Evolutionary conservation across 2,113 vertebrate genomes (phyloP).

Genomic region (Taurulus bubalis): DNA sequence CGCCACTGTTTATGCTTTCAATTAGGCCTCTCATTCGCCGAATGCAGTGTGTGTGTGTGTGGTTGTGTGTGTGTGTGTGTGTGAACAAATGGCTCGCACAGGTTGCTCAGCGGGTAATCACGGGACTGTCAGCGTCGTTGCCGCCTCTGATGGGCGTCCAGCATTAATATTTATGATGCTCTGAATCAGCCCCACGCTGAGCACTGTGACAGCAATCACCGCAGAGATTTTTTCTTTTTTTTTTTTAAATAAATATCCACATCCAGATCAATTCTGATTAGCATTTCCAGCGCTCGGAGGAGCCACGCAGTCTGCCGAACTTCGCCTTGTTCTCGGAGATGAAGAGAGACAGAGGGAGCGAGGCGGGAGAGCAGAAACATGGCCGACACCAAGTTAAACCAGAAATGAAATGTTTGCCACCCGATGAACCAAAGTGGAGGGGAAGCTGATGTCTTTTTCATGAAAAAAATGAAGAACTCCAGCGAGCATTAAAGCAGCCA

Average conservation of each 20-base stretch:
- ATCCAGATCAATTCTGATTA: constrained; percentile 80
- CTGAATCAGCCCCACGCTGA: constrained; percentile 78
- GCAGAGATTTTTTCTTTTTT: constrained; percentile 32
- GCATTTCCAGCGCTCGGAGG: constrained; percentile 68
- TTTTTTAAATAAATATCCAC: constrained; percentile 49
- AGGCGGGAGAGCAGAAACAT: constrained; percentile 46
- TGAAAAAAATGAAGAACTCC: constrained; percentile 44
- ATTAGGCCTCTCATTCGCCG: constrained; percentile 65
- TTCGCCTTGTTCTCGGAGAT: constrained; percentile 63
- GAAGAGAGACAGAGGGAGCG: constrained; percentile 32
- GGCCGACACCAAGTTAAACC: constrained; percentile 52
- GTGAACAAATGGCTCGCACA: constrained; percentile 64
- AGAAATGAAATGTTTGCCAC: constrained; percentile 58
- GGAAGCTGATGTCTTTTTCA: constrained; percentile 32
- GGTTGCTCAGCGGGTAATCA: constrained; percentile 75
- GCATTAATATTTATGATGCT: constrained; percentile 80
- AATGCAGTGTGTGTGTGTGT: constrained; percentile 25
- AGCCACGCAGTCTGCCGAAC: constrained; percentile 67
- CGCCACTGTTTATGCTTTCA: constrained; percentile 72
- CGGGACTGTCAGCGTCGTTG: constrained; percentile 72
- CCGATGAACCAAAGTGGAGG: constrained; percentile 27
- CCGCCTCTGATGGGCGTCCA: constrained; percentile 72
- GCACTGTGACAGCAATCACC: constrained; percentile 76
- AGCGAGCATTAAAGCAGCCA: constrained; percentile 21
- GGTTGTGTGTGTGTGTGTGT: constrained; percentile 30